Evolutionary conservation across 2,888 invertebrate genomes (phyloP), one percentile per base, ranked within the genome.

Genomic region (Dryadula phaetusa): DNA sequence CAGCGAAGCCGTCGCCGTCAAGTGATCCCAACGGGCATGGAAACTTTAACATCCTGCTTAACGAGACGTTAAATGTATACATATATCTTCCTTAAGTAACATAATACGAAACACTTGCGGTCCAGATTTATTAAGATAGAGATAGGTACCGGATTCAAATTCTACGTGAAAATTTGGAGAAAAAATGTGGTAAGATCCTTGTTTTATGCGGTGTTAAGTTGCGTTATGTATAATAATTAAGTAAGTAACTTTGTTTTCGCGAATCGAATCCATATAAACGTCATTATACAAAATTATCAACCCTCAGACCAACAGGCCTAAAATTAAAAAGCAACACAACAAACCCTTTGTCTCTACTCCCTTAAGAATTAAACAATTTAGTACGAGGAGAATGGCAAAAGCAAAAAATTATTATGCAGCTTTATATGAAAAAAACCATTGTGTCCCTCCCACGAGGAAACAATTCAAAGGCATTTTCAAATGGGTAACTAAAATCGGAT

Each of bases 401-500:
- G 52, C 49, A 16, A 32, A 52, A 37, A 49, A 28, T 25, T 16
- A 32, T 28, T 32, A 52, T 52, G 52, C 28, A 28, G 52, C 52
- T 52, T 32, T 28, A 32, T 52, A 52, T 52, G 16, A 52, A 25
- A 52, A 25, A 52, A 52, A 52, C 52, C 56, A 56, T 56, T 56
- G 56, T 40, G 40, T 56, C 22, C 7, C n/a, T 40, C 56, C 56
- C 40, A 56, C 16, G 40, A 40, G 40, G 40, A 56, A 22, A 40
- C 37, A 40, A 62, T 60, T 65, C 62, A 66, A 32, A 62, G 62
- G 37, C 56, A 16, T 66, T 67, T 56, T 40, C 56, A 56, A 56
- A 56, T 56, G 56, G 40, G 25, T 56, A 56, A 40, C 56, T 67
- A 63, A 70, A 70, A 72, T 69, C 58, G 62, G 63, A 64, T 64